phyloP scores from a whole-genome alignment of 2,797 vertebrate genomes.

The Decapterus maruadsi region DNA sequence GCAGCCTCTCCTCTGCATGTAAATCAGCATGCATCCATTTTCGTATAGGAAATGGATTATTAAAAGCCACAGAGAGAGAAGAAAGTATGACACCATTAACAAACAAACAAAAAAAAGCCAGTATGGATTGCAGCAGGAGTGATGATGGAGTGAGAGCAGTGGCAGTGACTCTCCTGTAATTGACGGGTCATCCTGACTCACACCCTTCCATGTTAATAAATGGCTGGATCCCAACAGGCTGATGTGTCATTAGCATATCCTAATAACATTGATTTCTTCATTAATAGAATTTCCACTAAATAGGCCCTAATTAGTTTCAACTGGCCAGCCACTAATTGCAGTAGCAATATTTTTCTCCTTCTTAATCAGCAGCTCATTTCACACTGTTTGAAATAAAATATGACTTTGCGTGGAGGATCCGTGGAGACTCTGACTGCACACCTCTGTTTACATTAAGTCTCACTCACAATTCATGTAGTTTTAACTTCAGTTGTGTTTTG shows the following conservation, averaged over 20 bases:
- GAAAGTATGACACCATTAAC: constrained; percentile 58
- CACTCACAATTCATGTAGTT: not conserved
- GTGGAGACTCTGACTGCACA: not conserved
- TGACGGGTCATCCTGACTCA: constrained; percentile 74
- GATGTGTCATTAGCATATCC: constrained; percentile 86
- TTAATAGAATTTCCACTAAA: constrained; percentile 88
- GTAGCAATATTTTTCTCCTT: constrained; percentile 70
- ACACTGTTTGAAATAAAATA: constrained; percentile 60
- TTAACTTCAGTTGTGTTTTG: not conserved
- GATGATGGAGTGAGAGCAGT: constrained; percentile 62
- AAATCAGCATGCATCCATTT: constrained; percentile 90
- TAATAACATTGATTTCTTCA: constrained; percentile 88
- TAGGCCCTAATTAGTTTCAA: constrained; percentile 87
- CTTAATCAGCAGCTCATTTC: constrained; percentile 70
- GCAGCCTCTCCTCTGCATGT: constrained; percentile 88
- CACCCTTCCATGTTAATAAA: constrained; percentile 77
- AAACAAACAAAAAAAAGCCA: constrained; percentile 58
- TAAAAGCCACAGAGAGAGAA: constrained; percentile 72
- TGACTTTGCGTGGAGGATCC: constrained; percentile 30
- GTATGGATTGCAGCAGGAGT: constrained; percentile 62
- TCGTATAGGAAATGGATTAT: constrained; percentile 88
- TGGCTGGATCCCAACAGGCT: constrained; percentile 77
- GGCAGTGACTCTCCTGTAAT: constrained; percentile 65
- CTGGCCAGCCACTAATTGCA: constrained; percentile 78
- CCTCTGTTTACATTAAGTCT: not conserved